Conservation (phyloP, 2,888 invertebrate genomes). For the Agrochola macilenta region DNA sequence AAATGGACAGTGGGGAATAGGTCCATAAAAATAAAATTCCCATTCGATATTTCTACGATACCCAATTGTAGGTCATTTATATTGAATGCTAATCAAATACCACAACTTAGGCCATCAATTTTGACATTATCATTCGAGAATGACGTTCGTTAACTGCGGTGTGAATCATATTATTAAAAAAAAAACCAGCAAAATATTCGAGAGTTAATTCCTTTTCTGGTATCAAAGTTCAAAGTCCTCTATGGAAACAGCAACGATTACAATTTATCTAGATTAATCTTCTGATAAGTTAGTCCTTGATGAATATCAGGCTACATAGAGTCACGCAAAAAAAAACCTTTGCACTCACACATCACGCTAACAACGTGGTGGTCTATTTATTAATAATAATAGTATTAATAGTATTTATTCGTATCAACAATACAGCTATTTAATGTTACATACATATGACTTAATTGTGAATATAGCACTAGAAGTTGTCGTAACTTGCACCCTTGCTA, state of each 20-base stretch:
- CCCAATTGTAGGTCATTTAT: background rate
- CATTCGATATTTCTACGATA: background rate
- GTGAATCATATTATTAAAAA: background rate
- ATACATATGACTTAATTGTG: too few species aligned
- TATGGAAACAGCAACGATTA: background rate
- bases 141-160: background rate
- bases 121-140: background rate
- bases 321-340: background rate
- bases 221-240: background rate
- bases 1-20: background rate
- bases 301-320: background rate
- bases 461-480: too few species aligned
- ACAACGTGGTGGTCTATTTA: background rate
- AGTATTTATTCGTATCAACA: too few species aligned
- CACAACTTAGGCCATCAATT: background rate
- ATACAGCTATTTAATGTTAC: too few species aligned
- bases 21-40: background rate
- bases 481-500: too few species aligned
- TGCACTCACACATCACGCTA: background rate
- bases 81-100: conserved; percentile 9
- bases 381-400: too few species aligned
- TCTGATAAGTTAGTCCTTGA: background rate
- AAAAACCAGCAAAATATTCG: background rate
- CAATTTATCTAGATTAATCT: conserved; percentile 2
- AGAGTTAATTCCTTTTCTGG: conserved; percentile 2